Evolutionary conservation across 2,113 vertebrate species (phyloP), one percentile per base, ranked within the genome.

Genomic region (Cheilinus undulatus): DNA sequence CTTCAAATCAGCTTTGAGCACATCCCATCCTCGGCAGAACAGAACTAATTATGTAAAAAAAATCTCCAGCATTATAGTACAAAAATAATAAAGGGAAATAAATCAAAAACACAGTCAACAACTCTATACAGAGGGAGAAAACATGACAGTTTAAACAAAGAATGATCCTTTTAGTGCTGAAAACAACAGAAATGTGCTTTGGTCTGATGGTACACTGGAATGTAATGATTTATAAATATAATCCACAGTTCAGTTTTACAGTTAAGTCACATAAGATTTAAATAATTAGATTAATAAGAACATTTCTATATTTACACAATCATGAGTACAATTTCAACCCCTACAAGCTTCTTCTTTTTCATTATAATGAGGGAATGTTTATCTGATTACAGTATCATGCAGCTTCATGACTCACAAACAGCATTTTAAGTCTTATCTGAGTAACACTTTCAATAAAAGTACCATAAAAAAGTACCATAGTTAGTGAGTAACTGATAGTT

Each of bases 51-150:
- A 7, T 27, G 23, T 32, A 5, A 19, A 1, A 50, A 56, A 64
- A 20, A 5, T 51, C 8, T 8, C 2, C 24, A 15, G 22, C 42
- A 24, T 15, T 4, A 6, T 14, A 19, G 2, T 34, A 3, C 28
- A 26, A 49, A 53, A 59, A 49, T 43, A 71, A 53, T 2, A 24
- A 48, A 17, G 23, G 42, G 30, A 49, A 24, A 45, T 27, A n/a
- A 28, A 58, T 60, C 3, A 12, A 14, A 28, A 48, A 5, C n/a
- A 28, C 14, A 7, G 7, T 17, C 8, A 2, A 13, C 23, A 30
- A 49, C 32, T 14, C 7, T 17, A 12, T 26, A 53, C 15, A 45
- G 3, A 42, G 3, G 14, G 5, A 17, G 4, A 42, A 14, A 42
- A 45, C 0, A 1, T 22, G 9, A 48, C 40, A 23, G 15, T 34